phyloP scores from a whole-genome alignment of 2,888 invertebrate species.

The Sarcophaga subvicina region DNA sequence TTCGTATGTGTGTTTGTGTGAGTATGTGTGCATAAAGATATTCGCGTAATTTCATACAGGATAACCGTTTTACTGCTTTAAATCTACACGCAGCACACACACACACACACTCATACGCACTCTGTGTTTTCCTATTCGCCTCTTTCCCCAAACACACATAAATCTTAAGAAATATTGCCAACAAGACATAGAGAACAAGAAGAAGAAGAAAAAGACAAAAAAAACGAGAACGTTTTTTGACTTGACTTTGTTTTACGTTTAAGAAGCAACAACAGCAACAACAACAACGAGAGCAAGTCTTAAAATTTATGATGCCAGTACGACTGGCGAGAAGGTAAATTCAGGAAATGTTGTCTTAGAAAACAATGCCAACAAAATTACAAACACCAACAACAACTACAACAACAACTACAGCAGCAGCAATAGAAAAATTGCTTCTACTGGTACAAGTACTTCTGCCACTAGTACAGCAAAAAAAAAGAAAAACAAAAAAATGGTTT shows the following conservation, averaged over 20 bases:
- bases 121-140: background rate
- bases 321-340: slow-evolving; percentile 70
- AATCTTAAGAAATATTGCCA: slow-evolving; percentile 59
- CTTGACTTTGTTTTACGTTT: slow-evolving; percentile 64
- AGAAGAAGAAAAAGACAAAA: background rate
- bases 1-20: background rate
- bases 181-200: too few species aligned
- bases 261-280: slow-evolving; percentile 20
- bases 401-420: slow-evolving; percentile 22
- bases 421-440: slow-evolving; percentile 11
- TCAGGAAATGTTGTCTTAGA: slow-evolving; percentile 78
- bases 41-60: slow-evolving; percentile 54
- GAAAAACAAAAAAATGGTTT: too few species aligned
- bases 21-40: slow-evolving; percentile 61
- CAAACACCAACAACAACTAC: slow-evolving; percentile 49
- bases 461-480: slow-evolving; percentile 14
- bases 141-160: slow-evolving; percentile 32
- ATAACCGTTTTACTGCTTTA: slow-evolving; percentile 30
- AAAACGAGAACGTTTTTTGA: slow-evolving; percentile 55
- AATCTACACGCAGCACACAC: slow-evolving; percentile 19
- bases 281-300: slow-evolving; percentile 37
- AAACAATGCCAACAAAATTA: slow-evolving; percentile 75
- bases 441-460: slow-evolving; percentile 48
- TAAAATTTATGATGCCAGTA: slow-evolving; percentile 69
- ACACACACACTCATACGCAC: slow-evolving; percentile 12